Evolutionary conservation across 2,113 vertebrate species (phyloP).

Genomic region (Bubo blakistoni): DNA sequence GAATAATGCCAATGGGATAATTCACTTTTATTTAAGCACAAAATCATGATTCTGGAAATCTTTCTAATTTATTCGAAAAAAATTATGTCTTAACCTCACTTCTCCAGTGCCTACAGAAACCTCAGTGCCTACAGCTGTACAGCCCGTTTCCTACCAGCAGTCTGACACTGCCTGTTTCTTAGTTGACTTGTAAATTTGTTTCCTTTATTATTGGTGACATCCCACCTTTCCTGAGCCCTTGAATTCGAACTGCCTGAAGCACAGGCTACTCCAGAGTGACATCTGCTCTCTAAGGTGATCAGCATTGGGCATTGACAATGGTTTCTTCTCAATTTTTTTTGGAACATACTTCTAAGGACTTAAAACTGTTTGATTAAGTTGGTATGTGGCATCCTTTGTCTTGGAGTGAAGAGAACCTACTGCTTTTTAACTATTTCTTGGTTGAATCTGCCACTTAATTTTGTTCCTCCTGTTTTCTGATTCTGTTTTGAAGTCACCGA

Average conservation of each 20-base stretch:
- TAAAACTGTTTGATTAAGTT: not conserved
- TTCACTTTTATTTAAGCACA: not conserved
- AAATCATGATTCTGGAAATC: not conserved
- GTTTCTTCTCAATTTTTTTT: not conserved
- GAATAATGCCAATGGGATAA: not conserved
- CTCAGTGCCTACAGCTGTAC: not conserved
- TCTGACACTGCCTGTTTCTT: not conserved
- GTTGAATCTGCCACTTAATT: not conserved
- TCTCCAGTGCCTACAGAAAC: not conserved
- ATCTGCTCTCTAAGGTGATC: not conserved
- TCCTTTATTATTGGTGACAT: not conserved
- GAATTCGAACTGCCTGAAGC: not conserved
- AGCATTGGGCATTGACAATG: accelerated
- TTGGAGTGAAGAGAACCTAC: not conserved
- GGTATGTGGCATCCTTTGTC: not conserved
- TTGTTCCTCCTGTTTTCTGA: not conserved
- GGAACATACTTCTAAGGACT: not conserved
- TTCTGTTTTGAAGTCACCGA: not conserved
- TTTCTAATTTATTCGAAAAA: not conserved
- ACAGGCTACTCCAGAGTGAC: not conserved
- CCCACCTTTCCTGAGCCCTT: not conserved
- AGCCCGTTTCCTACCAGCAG: not conserved
- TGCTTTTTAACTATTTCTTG: not conserved
- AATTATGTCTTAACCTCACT: not conserved
- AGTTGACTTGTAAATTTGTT: not conserved